Evolutionary conservation across 2,797 vertebrate species (phyloP).

Genomic region (Lindbergichthys nudifrons): DNA sequence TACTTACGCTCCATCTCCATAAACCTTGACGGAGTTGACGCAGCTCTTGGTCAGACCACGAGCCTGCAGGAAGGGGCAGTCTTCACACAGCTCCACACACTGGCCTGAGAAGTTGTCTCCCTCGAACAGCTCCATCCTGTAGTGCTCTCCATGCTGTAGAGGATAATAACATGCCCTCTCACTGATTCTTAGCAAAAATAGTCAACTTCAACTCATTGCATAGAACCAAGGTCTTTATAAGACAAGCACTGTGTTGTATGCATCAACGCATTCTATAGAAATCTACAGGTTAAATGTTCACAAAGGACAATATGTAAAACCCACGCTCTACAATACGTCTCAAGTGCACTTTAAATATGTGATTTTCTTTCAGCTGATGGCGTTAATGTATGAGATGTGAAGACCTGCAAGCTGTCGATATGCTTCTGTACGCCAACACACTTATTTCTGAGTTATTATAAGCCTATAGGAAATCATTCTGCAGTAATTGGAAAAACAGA

Average conservation of each 20-base stretch:
- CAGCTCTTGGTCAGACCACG: conserved; percentile 87
- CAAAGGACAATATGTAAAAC: conserved; percentile 10
- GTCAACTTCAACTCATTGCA: conserved; percentile 22
- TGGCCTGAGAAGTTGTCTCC: conserved; percentile 86
- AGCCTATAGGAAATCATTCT: neutral
- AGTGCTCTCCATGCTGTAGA: conserved; percentile 88
- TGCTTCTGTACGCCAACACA: neutral
- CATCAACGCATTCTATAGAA: conserved; percentile 39
- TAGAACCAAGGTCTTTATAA: conserved; percentile 33
- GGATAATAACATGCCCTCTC: conserved; percentile 48
- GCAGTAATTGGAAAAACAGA: conserved; percentile 24
- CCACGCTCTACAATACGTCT: neutral
- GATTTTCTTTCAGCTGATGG: conserved; percentile 18
- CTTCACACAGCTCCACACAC: conserved; percentile 88
- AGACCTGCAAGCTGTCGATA: neutral
- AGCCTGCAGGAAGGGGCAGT: conserved; percentile 89
- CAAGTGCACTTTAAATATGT: neutral
- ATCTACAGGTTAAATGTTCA: conserved; percentile 23
- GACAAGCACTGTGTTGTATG: neutral
- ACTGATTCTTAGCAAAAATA: conserved; percentile 46
- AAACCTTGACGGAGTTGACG: conserved; percentile 89
- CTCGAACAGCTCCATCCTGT: conserved; percentile 89
- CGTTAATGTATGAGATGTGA: neutral
- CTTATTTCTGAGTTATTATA: neutral
- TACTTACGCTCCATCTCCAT: conserved; percentile 89